A percentile compares a stretch with the other conserved stretches of the same genome.
phyloP scores from a whole-genome alignment of 23 tunicate genomes.

The Aplidium turbinatum region DNA sequence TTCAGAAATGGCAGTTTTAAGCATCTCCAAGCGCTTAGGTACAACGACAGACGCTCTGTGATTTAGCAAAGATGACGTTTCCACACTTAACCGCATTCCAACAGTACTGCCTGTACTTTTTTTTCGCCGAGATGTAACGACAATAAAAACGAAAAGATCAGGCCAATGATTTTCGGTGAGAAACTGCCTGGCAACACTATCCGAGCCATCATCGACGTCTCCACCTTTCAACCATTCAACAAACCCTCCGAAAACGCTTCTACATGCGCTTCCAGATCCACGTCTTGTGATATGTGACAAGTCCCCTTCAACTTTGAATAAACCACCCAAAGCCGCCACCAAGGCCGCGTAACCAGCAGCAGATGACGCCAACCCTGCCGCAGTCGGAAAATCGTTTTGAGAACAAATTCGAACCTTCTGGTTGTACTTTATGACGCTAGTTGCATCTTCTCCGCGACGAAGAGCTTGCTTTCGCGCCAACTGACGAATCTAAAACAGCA shows the following conservation, averaged over 20 bases:
- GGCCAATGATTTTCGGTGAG: slow-evolving; percentile 73
- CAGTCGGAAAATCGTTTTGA: slow-evolving; percentile 82
- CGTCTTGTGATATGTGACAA: slow-evolving; percentile 61
- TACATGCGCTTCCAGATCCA: slow-evolving; percentile 90
- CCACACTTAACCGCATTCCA: slow-evolving; percentile 77
- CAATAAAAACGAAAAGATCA: slow-evolving; percentile 70
- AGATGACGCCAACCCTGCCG: slow-evolving; percentile 92
- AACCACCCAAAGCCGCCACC: slow-evolving; percentile 40
- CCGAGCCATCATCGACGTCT: slow-evolving; percentile 54
- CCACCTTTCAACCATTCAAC: slow-evolving; percentile 79
- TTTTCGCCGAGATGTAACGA: slow-evolving; percentile 45
- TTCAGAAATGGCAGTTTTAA: slow-evolving; percentile 45
- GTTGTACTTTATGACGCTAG: slow-evolving; percentile 18
- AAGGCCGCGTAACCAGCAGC: slow-evolving; percentile 93
- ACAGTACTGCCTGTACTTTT: slow-evolving; percentile 79
- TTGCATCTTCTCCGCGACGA: slow-evolving; percentile 10
- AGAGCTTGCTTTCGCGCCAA: slow-evolving; percentile 56
- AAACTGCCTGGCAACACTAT: slow-evolving; percentile 60
- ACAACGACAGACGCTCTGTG: slow-evolving; percentile 53
- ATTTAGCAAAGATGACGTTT: slow-evolving; percentile 59
- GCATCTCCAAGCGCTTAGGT: slow-evolving; percentile 31
- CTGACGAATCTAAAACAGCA: slow-evolving; percentile 35
- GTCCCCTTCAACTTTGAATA: slow-evolving; percentile 54
- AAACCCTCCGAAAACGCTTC: slow-evolving; percentile 89
- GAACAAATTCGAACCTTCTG: slow-evolving; percentile 58